Evolutionary conservation across 2,888 invertebrate genomes (phyloP).

Genomic region (Trisateles emortualis): DNA sequence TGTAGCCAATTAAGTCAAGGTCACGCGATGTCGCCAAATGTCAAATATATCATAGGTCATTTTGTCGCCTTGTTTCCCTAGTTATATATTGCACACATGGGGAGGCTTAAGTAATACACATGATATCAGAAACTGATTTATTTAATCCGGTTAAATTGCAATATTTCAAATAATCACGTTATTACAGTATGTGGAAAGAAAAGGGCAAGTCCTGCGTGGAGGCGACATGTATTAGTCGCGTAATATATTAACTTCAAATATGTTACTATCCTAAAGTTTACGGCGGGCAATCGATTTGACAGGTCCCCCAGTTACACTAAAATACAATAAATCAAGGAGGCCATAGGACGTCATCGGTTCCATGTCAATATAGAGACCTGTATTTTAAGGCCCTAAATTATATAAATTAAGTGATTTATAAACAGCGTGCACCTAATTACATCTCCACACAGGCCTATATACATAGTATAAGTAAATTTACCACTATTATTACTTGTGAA

Average conservation of each 20-base stretch:
- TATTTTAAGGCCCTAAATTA: conserved; percentile 47
- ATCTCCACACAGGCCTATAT: conserved; percentile 67
- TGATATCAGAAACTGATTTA: conserved; percentile 58
- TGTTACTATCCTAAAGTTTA: conserved; percentile 49
- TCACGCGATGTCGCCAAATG: no score
- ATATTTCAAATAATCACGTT: conserved; percentile 58
- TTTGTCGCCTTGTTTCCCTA: conserved; percentile 7
- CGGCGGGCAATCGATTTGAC: conserved; percentile 55
- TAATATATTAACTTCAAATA: conserved; percentile 47
- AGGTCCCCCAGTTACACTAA: conserved; percentile 43
- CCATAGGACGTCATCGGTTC: conserved; percentile 16
- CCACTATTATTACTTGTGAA: conserved; percentile 62
- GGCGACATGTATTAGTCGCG: conserved; percentile 50
- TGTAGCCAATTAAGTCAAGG: no score
- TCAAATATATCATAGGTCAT: no score
- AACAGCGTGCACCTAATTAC: conserved; percentile 60
- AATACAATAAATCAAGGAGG: conserved; percentile 30
- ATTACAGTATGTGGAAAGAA: conserved; percentile 54
- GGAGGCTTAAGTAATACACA: conserved; percentile 59
- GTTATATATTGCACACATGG: background rate
- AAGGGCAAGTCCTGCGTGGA: conserved; percentile 64
- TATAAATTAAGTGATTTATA: conserved; percentile 57
- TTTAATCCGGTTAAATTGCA: conserved; percentile 70
- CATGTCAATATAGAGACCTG: conserved; percentile 39
- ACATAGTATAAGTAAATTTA: conserved; percentile 37